Base-by-base conservation (phyloP, 2,888 invertebrate species). In the Merodon equestris region DNA sequence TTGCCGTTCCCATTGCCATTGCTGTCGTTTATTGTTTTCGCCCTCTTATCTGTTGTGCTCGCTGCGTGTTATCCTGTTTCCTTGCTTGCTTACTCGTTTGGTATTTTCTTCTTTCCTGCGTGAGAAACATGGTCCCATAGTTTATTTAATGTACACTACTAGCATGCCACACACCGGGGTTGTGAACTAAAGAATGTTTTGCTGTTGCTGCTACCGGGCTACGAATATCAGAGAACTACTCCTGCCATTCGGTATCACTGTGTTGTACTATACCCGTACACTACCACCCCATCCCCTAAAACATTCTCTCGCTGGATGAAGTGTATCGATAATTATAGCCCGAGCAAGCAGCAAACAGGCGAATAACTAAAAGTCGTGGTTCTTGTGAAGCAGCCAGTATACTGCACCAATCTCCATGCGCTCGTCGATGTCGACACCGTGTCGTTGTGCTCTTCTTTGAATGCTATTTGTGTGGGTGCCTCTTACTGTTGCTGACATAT, bases 11-110 rank as follows among this genome's bases (percentile, higher is more conserved):
- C 27, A 4, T 7, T 27, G 27, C 27, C 27, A 7, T 27, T 27
- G 27, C 27, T 27, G 57, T 74, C 58, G 63, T 67, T 73, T 48
- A 74, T 77, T 79, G 77, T 73, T 74, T 74, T 79, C 68, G 58
- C 63, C 77, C 67, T 68, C 74, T 63, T 79, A 79, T 74, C 77
- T 74, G 73, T 73, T 79, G 58, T 67, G 73, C 73, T 79, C 51
- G 40, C 57, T 79, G 67, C 68, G 73, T 79, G 74, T 79, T 74
- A 79, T 79, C 77, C 77, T 79, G 76, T 77, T 77, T 72, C 72
- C 56, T 67, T 77, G 72, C 72, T 76, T 71, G 47, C 58, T 27
- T 27, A 27, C 7, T 58, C 58, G 68, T 48, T 27, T 44, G 40
- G 19, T 72, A 56, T 57, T 72, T 76, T 57, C 66, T 67, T 72